Evolutionary conservation across 2,888 invertebrate species (phyloP), one percentile per base, ranked within the genome.

Genomic region (Drosophila flavopinicola): DNA sequence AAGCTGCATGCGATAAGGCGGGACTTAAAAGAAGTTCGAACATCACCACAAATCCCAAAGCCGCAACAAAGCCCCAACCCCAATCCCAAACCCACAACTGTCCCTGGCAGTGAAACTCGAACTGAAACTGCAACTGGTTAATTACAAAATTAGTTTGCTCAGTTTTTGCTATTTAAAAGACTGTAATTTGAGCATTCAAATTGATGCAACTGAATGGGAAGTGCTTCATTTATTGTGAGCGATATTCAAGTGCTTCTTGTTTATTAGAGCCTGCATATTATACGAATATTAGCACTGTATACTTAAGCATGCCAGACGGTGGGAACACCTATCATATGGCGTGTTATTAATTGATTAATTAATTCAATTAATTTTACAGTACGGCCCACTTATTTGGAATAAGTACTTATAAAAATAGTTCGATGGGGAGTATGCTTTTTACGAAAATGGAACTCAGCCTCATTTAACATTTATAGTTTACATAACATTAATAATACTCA

Each of bases 1-100:
- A 52, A 67, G 39, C 49, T 41, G 65, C 39, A 58, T 41, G 57
- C 44, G 32, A 45, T 45, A 41, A 48, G 27, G 23, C 11, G 11
- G 7, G 35, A 51, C 30, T 17, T 32, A 13, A 32, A 30, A 45
- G 35, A 13, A 33, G 25, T 33, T 23, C 3, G 7, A 32, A 25
- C 7, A 4, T 6, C 42, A 6, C 15, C 33, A 23, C 23, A 32
- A 4, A 35, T 6, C 35, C 42, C 47, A n/a, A 17, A n/a, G n/a
- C 24, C 41, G n/a, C n/a, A n/a, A n/a, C n/a, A n/a, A n/a, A n/a
- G n/a, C n/a, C n/a, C n/a, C n/a, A n/a, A n/a, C n/a, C n/a, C n/a
- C n/a, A n/a, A n/a, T 3, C 4, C 20, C 20, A 3, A 20, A 20
- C 17, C 35, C 17, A 4, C 10, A 20, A 3, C 20, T n/a, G 35